phyloP scores from a whole-genome alignment of 2,113 vertebrate genomes.

The Penelope pileata region DNA sequence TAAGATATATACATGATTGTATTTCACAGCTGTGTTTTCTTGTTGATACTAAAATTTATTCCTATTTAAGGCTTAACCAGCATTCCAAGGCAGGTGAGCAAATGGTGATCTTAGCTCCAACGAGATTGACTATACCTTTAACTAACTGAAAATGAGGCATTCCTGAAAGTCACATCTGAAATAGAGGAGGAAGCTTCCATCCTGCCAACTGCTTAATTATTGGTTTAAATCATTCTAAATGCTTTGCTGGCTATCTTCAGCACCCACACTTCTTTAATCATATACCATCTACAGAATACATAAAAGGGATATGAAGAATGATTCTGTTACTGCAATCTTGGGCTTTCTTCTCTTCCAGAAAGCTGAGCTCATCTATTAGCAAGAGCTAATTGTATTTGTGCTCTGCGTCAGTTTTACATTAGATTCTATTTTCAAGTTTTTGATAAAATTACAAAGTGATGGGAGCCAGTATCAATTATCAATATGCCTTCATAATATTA shows the following conservation, averaged over 20 bases:
- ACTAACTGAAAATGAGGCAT: background rate
- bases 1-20: fast-evolving
- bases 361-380: background rate
- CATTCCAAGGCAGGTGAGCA: background rate
- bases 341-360: background rate
- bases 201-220: background rate
- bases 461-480: background rate
- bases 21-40: background rate
- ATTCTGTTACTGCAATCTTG: background rate
- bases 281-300: background rate
- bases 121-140: background rate
- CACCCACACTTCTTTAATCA: background rate
- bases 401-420: background rate
- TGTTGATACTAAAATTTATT: background rate
- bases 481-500: background rate
- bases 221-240: background rate
- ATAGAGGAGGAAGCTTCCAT: background rate
- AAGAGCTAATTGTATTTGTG: background rate
- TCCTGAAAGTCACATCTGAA: background rate
- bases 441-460: background rate
- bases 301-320: background rate
- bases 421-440: background rate
- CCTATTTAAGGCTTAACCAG: background rate
- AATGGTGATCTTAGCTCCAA: background rate
- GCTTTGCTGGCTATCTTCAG: background rate